Percentiles rank a stretch among this genome's conserved stretches.
phyloP scores from a whole-genome alignment of 2,113 vertebrate species.

The Alectura lathami region DNA sequence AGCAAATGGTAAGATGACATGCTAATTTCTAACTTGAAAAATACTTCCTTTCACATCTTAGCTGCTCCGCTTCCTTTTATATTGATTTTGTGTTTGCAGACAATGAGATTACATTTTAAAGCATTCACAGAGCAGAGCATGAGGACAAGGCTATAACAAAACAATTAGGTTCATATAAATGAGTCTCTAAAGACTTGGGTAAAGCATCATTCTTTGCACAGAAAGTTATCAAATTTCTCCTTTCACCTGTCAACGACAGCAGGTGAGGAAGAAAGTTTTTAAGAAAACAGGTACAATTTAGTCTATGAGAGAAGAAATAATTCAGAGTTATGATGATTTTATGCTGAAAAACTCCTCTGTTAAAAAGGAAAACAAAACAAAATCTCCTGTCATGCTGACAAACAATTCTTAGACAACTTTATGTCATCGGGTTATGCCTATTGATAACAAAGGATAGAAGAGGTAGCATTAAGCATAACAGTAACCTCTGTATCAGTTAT shows the following conservation, averaged over 20 bases:
- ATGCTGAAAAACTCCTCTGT: background rate
- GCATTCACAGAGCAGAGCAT: background rate
- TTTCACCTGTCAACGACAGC: background rate
- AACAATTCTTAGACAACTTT: background rate
- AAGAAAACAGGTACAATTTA: background rate
- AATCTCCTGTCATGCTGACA: background rate
- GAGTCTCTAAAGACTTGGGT: background rate
- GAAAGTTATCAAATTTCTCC: slow-evolving; percentile 1
- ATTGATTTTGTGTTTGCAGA: slow-evolving; percentile 58
- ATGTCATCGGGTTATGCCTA: background rate
- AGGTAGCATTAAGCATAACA: background rate
- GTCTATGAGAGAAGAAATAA: background rate
- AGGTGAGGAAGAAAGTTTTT: background rate
- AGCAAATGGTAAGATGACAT: background rate
- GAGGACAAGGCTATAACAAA: slow-evolving; percentile 48
- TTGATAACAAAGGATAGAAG: background rate
- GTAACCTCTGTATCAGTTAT: background rate
- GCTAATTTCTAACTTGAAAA: slow-evolving; percentile 53
- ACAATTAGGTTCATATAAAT: slow-evolving; percentile 48
- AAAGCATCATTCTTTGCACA: background rate
- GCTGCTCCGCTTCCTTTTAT: slow-evolving; percentile 24
- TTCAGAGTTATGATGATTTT: background rate
- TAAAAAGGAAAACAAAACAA: background rate
- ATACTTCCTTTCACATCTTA: slow-evolving; percentile 23
- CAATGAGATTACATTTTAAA: slow-evolving; percentile 50